Conservation (phyloP, 1,140 invertebrate species). For the Notospermus geniculatus region DNA sequence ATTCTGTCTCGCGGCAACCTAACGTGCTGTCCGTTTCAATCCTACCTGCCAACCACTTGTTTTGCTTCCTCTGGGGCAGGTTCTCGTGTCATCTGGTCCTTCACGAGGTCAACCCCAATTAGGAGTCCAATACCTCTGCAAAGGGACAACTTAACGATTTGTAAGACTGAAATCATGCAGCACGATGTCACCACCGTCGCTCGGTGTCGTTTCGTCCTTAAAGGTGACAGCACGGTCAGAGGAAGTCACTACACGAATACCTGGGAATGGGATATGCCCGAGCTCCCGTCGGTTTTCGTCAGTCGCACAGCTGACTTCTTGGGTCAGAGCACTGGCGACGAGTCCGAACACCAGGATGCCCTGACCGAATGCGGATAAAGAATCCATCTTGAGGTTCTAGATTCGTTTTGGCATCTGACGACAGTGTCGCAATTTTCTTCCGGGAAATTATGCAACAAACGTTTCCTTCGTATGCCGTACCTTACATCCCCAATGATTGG, state of each 20-base stretch:
- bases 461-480: slow-evolving; percentile 31
- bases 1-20: no score
- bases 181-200: background rate
- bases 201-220: background rate
- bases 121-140: slow-evolving; percentile 86
- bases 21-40: no score
- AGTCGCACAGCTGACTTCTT: background rate
- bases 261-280: background rate
- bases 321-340: background rate
- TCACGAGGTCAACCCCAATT: slow-evolving; percentile 88
- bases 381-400: no score
- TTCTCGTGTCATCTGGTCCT: slow-evolving; percentile 69
- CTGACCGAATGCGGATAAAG: no score
- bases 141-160: slow-evolving; percentile 10
- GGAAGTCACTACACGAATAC: background rate
- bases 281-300: no score
- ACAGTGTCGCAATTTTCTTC: no score
- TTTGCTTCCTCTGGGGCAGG: slow-evolving; percentile 80
- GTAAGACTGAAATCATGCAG: background rate
- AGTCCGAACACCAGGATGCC: no score
- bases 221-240: background rate
- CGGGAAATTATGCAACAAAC: no score
- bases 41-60: slow-evolving; percentile 54
- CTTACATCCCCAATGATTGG: slow-evolving; percentile 69
- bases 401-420: no score